Evolutionary conservation across 2,113 vertebrate genomes (phyloP), one percentile per base, ranked within the genome.

Genomic region (Xyliphius kryptos): DNA sequence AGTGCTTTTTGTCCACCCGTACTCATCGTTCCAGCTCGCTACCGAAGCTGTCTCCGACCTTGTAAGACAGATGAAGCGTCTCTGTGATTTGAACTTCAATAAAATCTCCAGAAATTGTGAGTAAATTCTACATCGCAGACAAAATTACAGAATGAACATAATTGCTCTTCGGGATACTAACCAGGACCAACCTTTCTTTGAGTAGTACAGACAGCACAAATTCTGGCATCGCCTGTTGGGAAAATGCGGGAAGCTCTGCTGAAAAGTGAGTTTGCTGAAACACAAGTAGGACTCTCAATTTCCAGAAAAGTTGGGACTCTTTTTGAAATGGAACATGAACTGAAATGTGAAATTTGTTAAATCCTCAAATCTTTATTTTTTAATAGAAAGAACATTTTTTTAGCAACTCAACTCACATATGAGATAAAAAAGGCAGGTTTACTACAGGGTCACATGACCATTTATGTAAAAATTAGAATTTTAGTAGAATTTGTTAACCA

Each of bases 71-170:
- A 43, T 77, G 41, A 56, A 53, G 10, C 37, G 6, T 1, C n/a
- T 52, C 6, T 61, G 47, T 32, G 12, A 55, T 41, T 17, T 15
- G 46, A 32, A 36, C 59, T 43, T 67, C 8, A 2, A 50, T 7
- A 61, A 26, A 16, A 69, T 77, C 68, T 38, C 47, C 9, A 15
- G 38, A 49, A 50, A 49, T 26, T 70, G 70, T 76, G 20, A 63
- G 51, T 43, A 44, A 12, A 22, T n/a, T 6, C 3, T 11, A 10
- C 10, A 9, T 54, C 36, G 5, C 36, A 6, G 36, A 6, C 10
- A 38, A 38, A 38, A 38, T 38, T 5, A 38, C 37, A 38, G 10
- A 38, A 38, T 38, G 37, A 5, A 38, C 37, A 38, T 38, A 38
- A 6, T 38, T 6, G 5, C 5, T 38, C 5, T 10, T 38, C 12